These are phyloP conservation scores for Polietes domitor DNA, from an alignment of 2,888 invertebrate species.

Conservation along the genomic window DNA sequence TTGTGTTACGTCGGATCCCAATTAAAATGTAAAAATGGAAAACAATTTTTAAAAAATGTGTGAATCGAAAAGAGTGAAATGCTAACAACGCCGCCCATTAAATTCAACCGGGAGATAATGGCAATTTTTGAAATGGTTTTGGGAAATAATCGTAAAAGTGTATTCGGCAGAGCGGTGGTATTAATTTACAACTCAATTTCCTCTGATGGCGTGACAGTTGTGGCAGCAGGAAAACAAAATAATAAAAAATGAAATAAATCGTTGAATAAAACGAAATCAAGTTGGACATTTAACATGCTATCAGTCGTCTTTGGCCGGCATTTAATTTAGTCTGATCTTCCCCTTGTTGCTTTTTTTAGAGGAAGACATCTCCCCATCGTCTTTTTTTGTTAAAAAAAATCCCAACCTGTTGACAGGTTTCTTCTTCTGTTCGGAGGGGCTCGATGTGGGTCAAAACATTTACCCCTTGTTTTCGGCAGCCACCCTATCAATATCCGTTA, in stretches of 20 bases:
- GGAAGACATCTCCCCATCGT: not conserved
- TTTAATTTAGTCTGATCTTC: conserved; percentile 14
- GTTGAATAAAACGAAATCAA: conserved; percentile 13
- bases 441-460: too few relatives aligned
- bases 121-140: not conserved
- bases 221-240: not conserved
- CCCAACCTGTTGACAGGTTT: not conserved
- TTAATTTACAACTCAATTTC: conserved; percentile 49
- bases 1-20: not conserved
- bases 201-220: conserved; percentile 39
- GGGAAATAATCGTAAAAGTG: conserved; percentile 20
- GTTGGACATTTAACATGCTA: conserved; percentile 35
- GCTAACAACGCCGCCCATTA: not conserved
- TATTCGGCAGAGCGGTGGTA: not conserved
- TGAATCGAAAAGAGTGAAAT: not conserved
- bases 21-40: not conserved
- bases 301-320: conserved; percentile 42
- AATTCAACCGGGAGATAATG: not conserved
- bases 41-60: not conserved
- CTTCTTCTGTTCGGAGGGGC: not conserved
- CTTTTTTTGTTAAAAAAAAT: not conserved
- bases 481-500: conserved; percentile 28
- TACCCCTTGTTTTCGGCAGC: not conserved
- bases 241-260: not conserved
- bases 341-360: not conserved